Conservation (phyloP, 1,140 invertebrate genomes). For the Araneus ventricosus region DNA sequence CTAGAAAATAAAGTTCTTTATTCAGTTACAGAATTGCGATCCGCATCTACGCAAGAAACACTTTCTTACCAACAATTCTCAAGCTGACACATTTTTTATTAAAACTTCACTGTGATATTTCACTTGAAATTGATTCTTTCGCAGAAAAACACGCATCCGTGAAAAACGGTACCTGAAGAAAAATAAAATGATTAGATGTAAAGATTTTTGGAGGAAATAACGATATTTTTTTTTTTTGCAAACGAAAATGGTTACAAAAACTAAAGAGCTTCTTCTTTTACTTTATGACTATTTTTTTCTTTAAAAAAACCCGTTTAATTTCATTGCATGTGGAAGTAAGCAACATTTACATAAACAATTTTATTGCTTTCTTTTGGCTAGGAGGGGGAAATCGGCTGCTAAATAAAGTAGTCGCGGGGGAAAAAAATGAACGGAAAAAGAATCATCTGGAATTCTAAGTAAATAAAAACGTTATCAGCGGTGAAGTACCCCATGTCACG, state of each 20-base stretch:
- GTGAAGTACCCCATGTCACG: neutral
- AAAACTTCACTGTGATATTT: neutral
- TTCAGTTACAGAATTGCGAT: too few relatives aligned
- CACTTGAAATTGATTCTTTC: neutral
- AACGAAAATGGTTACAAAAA: neutral
- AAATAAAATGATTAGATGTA: neutral
- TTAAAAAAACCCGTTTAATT: neutral
- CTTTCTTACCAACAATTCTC: too few relatives aligned
- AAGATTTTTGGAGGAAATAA: neutral
- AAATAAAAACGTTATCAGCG: conserved; percentile 19
- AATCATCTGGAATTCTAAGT: neutral
- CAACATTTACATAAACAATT: conserved; percentile 21
- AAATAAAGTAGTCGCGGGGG: neutral
- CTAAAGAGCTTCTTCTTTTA: neutral
- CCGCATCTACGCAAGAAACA: too few relatives aligned
- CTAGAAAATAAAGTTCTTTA: too few relatives aligned
- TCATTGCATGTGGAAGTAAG: neutral
- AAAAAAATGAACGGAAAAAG: neutral
- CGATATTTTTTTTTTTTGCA: too few relatives aligned
- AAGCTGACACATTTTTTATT: neutral
- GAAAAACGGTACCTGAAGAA: neutral
- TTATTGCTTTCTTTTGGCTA: neutral
- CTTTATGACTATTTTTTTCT: neutral
- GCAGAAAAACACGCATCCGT: neutral
- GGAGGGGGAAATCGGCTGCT: neutral